Base-by-base conservation (phyloP, 1,140 invertebrate genomes). In the Arion vulgaris region DNA sequence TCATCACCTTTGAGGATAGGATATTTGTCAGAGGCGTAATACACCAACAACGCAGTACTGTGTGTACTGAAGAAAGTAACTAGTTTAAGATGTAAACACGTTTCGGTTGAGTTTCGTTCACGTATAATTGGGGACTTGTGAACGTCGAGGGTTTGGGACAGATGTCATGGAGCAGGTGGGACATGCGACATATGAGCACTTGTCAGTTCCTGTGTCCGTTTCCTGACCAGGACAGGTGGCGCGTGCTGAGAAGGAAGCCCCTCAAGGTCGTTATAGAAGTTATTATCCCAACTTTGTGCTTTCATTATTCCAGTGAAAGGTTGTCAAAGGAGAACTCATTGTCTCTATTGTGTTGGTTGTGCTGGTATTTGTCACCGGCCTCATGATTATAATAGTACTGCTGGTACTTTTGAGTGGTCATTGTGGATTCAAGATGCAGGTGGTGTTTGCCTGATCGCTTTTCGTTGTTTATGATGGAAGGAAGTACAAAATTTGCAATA, bases 221-320 rank as follows among this genome's bases (percentile, higher is more conserved):
- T 34, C 62, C 62, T 66, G 62, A 66, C 62, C 62, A 66, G 62
- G 28, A 28, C 62, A 66, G 62, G 62, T 66, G 62, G 62, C 62
- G 28, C 62, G 62, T 66, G 62, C 62, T 34, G 62, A 32, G 62
- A 34, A 28, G 17, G 62, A 66, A 32, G 62, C n/a, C 28, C 62
- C 62, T 7, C n/a, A n/a, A 32, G 62, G n/a, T 66, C 62, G 62
- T 32, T 66, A 13, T 66, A n/a, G 5, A 34, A 28, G 62, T 32
- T 28, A 66, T 66, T 32, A 32, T 66, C 0, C 1, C 62, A 7
- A 28, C 9, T n/a, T 66, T 32, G 28, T 66, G 32, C 62, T 34
- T 66, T 66, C n/a, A 4, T 28, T 34, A 66, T 7, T 7, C 7
- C 28, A 66, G 62, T 13, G 28, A 66, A 66, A n/a, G 53, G 9